Base-by-base conservation (phyloP, 2,113 vertebrate species). In the Tamias sibiricus region DNA sequence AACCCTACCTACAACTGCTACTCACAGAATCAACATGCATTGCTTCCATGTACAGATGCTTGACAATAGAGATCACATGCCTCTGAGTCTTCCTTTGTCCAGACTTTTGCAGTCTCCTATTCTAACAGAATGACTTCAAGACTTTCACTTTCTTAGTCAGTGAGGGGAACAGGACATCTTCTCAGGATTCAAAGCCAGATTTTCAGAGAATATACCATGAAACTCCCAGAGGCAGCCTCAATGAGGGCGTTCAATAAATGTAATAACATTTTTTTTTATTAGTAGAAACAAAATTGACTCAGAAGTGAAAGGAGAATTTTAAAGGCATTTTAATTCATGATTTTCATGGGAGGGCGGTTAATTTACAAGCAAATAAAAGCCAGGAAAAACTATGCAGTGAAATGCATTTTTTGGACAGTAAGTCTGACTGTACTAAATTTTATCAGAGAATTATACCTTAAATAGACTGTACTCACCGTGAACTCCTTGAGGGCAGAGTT, bases 351-450 rank as follows among this genome's bases (percentile, higher is more conserved):
- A 94, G 85, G 85, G 74, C 92, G 69, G 95, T 94, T 94, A 87
- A 91, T 97, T 91, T 77, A 72, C 69, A 76, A 96, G 94, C 77
- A 94, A 96, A 97, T 88, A 81, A 92, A 97, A 95, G 26, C 72
- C 28, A 87, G 95, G 30, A 74, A 84, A 87, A 83, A 91, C 54
- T 47, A 74, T n/a, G 57, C 87, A 69, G 72, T 35, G 28, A 74
- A 72, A 49, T 94, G 68, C 75, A 69, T 44, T 79, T 88, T 96
- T 87, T 64, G 52, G 79, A 88, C 32, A 30, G 28, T 79, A 83
- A 84, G 9, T 77, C 71, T 87, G 69, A 90, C 64, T 37, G 6
- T 57, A 90, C 75, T 87, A 52, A 95, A 72, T 95, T 49, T 10
- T 59, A 94, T 90, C 44, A 77, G 76, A 80, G 68, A 95, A 72